Evolutionary conservation across 2,888 invertebrate genomes (phyloP).

Genomic region (Drosophila demipolita): DNA sequence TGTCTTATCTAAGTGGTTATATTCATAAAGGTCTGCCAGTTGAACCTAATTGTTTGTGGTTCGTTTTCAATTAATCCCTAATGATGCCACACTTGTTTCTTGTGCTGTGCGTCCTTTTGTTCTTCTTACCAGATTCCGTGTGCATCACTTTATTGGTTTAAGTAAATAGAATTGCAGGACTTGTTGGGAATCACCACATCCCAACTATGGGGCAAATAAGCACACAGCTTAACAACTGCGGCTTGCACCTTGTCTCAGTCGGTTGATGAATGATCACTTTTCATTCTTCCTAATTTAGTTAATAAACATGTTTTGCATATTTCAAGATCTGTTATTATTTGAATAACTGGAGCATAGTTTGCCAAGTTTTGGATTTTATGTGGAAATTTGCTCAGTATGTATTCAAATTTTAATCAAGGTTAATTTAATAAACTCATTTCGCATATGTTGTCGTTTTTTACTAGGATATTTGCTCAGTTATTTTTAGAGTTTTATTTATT

Average conservation of each 20-base stretch:
- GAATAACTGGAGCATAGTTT: neutral
- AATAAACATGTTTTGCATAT: neutral
- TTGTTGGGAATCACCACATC: neutral
- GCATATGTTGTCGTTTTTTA: neutral
- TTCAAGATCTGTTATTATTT: neutral
- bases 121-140: neutral
- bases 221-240: conserved; percentile 19
- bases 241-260: conserved; percentile 18
- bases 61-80: neutral
- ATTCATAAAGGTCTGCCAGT: neutral
- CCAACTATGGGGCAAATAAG: conserved; percentile 22
- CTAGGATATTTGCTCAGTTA: neutral
- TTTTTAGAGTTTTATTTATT: too few relatives aligned
- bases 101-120: neutral
- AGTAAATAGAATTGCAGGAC: neutral
- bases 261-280: conserved; percentile 28
- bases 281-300: neutral
- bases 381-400: too few relatives aligned
- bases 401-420: too few relatives aligned
- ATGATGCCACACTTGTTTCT: neutral
- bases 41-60: neutral
- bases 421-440: too few relatives aligned
- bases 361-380: neutral
- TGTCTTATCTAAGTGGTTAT: neutral
- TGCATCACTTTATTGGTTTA: too few relatives aligned